These are phyloP conservation scores for Matsumyia berberina DNA, from an alignment of 2,888 invertebrate genomes.

Conservation along the genomic window DNA sequence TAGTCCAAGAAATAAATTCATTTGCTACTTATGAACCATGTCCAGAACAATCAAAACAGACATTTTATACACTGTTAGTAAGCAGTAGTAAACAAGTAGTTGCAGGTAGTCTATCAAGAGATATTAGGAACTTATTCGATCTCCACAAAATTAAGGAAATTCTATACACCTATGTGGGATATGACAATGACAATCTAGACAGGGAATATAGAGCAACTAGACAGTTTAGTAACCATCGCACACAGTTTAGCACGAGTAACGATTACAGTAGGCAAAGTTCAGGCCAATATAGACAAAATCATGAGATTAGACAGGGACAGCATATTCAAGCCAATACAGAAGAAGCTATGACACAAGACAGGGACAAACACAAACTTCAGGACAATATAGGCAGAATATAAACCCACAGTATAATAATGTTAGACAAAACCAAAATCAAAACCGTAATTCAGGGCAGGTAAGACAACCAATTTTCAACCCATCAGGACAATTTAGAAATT, in stretches of 20 bases:
- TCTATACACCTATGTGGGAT: slow-evolving; percentile 10
- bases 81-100: slow-evolving; percentile 9
- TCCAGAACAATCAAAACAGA: not conserved
- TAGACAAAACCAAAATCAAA: not conserved
- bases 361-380: too few relatives aligned
- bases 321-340: too few relatives aligned
- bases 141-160: slow-evolving; percentile 6
- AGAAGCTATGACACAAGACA: too few relatives aligned
- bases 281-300: too few relatives aligned
- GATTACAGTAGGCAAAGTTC: too few relatives aligned
- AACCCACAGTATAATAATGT: not conserved
- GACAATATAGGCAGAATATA: too few relatives aligned
- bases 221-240: too few relatives aligned
- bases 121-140: slow-evolving; percentile 7
- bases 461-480: slow-evolving; percentile 17
- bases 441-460: too few relatives aligned
- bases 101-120: slow-evolving; percentile 28
- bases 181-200: not conserved
- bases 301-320: too few relatives aligned
- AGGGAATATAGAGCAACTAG: slow-evolving; percentile 13
- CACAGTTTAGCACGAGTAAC: too few relatives aligned
- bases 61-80: slow-evolving; percentile 9
- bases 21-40: not conserved
- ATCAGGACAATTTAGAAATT: slow-evolving; percentile 20
- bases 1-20: not conserved